These are phyloP conservation scores for Ptychoptera contaminata DNA, from an alignment of 2,888 invertebrate species.

Conservation along the genomic window DNA sequence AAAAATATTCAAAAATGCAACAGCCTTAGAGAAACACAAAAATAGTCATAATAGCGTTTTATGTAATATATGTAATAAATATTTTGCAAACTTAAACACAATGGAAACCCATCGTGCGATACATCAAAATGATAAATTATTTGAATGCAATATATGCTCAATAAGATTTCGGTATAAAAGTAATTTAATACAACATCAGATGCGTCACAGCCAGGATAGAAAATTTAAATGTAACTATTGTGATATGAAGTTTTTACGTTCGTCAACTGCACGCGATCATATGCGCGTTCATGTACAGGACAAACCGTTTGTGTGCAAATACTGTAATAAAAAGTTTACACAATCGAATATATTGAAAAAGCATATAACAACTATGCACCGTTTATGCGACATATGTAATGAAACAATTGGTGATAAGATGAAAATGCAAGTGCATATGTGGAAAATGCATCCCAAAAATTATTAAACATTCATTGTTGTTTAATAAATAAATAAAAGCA, in stretches of 20 bases:
- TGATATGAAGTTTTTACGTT: conserved; percentile 16
- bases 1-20: conserved; percentile 11
- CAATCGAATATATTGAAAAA: conserved; percentile 19
- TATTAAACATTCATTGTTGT: no score
- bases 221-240: conserved; percentile 14
- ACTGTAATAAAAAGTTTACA: conserved; percentile 15
- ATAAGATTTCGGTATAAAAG: conserved; percentile 13
- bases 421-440: conserved; percentile 12
- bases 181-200: conserved; percentile 12
- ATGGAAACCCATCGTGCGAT: conserved; percentile 14
- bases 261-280: conserved; percentile 18
- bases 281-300: conserved; percentile 12
- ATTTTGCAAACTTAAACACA: conserved; percentile 15
- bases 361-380: conserved; percentile 15
- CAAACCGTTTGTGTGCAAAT: conserved; percentile 12
- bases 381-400: conserved; percentile 11
- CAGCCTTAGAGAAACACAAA: conserved; percentile 12
- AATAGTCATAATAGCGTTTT: conserved; percentile 10
- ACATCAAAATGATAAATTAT: conserved; percentile 15
- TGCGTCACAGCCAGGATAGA: conserved; percentile 10
- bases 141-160: conserved; percentile 14
- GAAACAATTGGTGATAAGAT: conserved; percentile 11
- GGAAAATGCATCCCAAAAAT: conserved; percentile 7
- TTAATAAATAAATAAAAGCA: no score
- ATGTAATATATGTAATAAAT: conserved; percentile 15